These are phyloP conservation scores for Rhagoletis zephyria DNA, from an alignment of 1,140 invertebrate genomes.

Conservation along the genomic window DNA sequence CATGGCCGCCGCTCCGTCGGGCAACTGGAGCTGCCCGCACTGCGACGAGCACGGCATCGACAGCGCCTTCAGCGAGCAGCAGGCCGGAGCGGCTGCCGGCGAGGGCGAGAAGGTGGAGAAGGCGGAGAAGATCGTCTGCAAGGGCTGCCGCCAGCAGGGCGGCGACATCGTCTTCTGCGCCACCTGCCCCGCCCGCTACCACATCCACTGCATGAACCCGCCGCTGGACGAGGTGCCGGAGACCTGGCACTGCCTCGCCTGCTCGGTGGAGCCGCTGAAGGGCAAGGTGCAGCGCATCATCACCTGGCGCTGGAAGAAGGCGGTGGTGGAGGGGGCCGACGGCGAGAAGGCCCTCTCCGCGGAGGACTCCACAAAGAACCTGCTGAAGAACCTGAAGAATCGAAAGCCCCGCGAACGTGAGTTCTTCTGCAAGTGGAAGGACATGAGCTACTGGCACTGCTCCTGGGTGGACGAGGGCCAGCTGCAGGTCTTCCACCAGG, in stretches of 20 bases:
- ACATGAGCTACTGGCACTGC: conserved; percentile 98
- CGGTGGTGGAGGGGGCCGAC: no score
- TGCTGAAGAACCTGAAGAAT: conserved; percentile 78
- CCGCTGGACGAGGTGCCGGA: conserved; percentile 94
- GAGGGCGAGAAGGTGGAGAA: conserved; percentile 83
- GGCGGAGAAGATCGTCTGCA: conserved; percentile 93
- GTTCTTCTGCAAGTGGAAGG: conserved; percentile 98
- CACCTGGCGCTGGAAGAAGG: conserved; percentile 97
- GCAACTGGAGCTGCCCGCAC: conserved; percentile 99
- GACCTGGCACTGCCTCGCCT: conserved; percentile 99
- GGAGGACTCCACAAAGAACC: no score
- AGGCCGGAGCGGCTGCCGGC: conserved; percentile 88
- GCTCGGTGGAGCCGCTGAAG: conserved; percentile 89
- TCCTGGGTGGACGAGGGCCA: conserved; percentile 96
- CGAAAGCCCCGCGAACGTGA: conserved; percentile 81
- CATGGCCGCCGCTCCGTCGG: conserved; percentile 97
- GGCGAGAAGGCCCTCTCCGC: no score
- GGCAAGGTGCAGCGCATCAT: conserved; percentile 95
- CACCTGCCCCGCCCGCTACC: conserved; percentile 96
- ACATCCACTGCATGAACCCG: conserved; percentile 97
- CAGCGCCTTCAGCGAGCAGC: no score
- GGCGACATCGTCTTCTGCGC: conserved; percentile 98
- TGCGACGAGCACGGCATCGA: no score
- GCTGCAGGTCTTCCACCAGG: conserved; percentile 96
- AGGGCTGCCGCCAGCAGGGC: no score